These are phyloP conservation scores for Cossypha heuglini DNA, from an alignment of 2,797 vertebrate species.

Conservation along the genomic window DNA sequence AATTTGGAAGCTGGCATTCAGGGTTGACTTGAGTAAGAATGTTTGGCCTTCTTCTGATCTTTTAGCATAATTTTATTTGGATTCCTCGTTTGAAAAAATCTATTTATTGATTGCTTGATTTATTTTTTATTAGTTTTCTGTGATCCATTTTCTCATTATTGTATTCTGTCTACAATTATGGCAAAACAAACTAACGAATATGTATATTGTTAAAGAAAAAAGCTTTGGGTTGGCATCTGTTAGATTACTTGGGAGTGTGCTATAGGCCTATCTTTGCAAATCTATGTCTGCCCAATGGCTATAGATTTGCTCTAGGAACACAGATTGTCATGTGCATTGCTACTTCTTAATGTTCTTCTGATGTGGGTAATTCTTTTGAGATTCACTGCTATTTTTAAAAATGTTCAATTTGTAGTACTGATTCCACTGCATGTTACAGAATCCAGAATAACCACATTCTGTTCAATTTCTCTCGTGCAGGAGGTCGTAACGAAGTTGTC, in stretches of 20 bases:
- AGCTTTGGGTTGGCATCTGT: background rate
- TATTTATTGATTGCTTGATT: background rate
- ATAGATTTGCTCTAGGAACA: background rate
- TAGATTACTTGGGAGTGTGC: background rate
- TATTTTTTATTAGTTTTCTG: background rate
- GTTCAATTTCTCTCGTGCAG: conserved; percentile 67
- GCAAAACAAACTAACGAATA: background rate
- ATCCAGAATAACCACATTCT: background rate
- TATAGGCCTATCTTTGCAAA: background rate
- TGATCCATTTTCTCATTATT: background rate
- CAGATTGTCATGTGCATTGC: background rate
- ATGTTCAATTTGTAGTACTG: background rate
- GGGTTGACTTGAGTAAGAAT: background rate
- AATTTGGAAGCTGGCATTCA: background rate
- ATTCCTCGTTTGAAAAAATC: background rate
- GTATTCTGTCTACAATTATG: background rate
- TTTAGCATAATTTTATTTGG: background rate
- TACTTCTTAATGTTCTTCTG: background rate
- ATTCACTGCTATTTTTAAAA: background rate
- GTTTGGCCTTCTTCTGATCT: background rate
- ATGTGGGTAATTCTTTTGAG: background rate
- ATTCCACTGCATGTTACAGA: background rate
- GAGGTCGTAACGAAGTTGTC: conserved; percentile 93
- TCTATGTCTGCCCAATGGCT: background rate
- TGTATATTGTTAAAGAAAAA: background rate